A percentile compares a stretch with the other conserved stretches of the same genome.
Evolutionary conservation across 2,113 vertebrate genomes (phyloP).

Genomic region (Gavia stellata): DNA sequence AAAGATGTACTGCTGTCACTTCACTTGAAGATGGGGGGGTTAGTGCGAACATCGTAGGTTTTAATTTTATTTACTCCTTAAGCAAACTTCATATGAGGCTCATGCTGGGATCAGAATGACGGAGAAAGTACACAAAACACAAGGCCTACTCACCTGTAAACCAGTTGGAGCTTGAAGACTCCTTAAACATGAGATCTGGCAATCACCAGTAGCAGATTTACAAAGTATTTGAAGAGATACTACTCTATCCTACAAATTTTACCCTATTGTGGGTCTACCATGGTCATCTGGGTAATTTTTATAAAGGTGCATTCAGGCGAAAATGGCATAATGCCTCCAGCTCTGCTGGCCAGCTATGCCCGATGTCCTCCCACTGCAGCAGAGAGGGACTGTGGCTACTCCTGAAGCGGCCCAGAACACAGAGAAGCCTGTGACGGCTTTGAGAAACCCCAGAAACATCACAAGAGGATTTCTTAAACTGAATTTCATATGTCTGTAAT

Average conservation of each 20-base stretch:
- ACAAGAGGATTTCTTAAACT: not conserved
- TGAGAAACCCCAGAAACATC: not conserved
- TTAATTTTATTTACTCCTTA: not conserved
- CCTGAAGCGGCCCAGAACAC: not conserved
- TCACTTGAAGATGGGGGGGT: not conserved
- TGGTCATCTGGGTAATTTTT: not conserved
- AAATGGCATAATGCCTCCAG: not conserved
- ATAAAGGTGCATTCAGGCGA: not conserved
- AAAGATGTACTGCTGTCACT: not conserved
- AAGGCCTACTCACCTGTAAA: slow-evolving; percentile 16
- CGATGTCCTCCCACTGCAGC: not conserved
- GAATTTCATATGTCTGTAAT: not conserved
- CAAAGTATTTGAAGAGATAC: not conserved
- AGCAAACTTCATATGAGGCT: not conserved
- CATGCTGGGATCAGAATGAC: not conserved
- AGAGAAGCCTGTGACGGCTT: not conserved
- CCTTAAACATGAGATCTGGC: not conserved
- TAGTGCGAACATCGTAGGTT: not conserved
- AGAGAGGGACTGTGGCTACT: fast-evolving
- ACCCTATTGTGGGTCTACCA: not conserved
- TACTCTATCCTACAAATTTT: not conserved
- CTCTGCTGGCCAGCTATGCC: not conserved
- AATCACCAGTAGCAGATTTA: not conserved
- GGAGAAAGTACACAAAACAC: not conserved
- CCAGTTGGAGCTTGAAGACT: not conserved